Conservation (phyloP, 2,888 invertebrate species). For the Minunthozetes semirufus region DNA sequence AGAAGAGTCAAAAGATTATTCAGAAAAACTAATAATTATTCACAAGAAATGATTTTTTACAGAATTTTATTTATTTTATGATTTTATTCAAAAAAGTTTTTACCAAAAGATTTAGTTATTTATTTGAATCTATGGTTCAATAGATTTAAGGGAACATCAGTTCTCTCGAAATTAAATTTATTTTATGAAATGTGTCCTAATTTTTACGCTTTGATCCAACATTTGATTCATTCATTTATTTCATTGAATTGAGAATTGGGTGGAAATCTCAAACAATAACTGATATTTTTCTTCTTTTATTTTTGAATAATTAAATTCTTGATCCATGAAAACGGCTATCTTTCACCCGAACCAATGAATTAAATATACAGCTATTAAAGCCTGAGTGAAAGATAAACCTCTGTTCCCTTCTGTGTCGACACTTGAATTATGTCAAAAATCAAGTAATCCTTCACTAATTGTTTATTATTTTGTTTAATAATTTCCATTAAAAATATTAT, state of each 20-base stretch:
- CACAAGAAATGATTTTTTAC: background rate
- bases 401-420: background rate
- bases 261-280: constrained; percentile 26
- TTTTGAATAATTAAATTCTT: constrained; percentile 28
- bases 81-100: background rate
- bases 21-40: background rate
- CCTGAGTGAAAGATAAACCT: background rate
- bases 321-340: constrained; percentile 20
- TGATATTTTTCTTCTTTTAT: constrained; percentile 3
- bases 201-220: background rate
- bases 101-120: background rate
- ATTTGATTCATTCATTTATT: background rate
- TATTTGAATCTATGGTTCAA: background rate
- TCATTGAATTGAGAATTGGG: constrained; percentile 6
- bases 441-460: background rate
- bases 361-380: constrained; percentile 18
- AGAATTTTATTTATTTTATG: background rate
- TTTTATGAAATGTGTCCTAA: background rate
- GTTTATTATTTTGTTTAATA: background rate
- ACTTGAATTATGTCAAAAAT: background rate
- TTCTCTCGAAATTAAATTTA: background rate
- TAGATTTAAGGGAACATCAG: background rate
- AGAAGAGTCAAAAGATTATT: background rate
- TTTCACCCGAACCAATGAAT: background rate
- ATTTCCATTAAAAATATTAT: background rate